Conservation (phyloP, 2,113 vertebrate genomes). For the Silurus glanis region DNA sequence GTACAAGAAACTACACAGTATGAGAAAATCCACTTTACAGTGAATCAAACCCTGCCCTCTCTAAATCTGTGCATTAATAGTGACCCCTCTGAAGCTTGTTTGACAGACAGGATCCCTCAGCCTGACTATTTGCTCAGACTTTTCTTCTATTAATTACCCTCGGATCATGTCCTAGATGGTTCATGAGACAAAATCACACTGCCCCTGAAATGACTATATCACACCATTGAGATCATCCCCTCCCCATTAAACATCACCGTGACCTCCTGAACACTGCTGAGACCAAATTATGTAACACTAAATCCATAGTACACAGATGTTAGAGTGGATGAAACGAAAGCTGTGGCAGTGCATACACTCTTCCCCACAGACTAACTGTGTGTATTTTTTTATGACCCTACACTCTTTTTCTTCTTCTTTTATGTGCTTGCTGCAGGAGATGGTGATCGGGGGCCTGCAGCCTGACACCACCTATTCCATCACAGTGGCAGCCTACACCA, state of each 20-base stretch:
- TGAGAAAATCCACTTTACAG: too few relatives aligned
- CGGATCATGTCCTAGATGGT: constrained; percentile 19
- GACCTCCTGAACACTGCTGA: neutral
- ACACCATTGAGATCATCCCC: too few relatives aligned
- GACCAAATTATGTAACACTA: neutral
- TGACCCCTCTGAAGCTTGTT: neutral
- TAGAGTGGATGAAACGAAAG: constrained; percentile 21
- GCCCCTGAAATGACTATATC: too few relatives aligned
- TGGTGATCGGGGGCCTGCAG: constrained; percentile 91
- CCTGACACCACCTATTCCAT: constrained; percentile 95
- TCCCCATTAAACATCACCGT: neutral
- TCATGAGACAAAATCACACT: neutral
- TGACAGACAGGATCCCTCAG: constrained; percentile 50
- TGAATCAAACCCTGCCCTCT: neutral
- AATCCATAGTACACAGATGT: neutral
- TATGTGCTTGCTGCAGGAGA: constrained; percentile 78
- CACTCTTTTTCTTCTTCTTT: constrained; percentile 30
- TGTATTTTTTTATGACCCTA: neutral
- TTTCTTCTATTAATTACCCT: constrained; percentile 33
- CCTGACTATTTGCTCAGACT: constrained; percentile 48
- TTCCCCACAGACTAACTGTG: neutral
- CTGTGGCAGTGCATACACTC: neutral
- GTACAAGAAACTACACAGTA: too few relatives aligned
- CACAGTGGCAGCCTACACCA: constrained; percentile 97
- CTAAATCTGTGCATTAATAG: neutral